A percentile compares a stretch with the other conserved stretches of the same genome.
These are phyloP conservation scores for Pseudanteris insignis DNA, from an alignment of 2,888 invertebrate genomes.

Conservation along the genomic window DNA sequence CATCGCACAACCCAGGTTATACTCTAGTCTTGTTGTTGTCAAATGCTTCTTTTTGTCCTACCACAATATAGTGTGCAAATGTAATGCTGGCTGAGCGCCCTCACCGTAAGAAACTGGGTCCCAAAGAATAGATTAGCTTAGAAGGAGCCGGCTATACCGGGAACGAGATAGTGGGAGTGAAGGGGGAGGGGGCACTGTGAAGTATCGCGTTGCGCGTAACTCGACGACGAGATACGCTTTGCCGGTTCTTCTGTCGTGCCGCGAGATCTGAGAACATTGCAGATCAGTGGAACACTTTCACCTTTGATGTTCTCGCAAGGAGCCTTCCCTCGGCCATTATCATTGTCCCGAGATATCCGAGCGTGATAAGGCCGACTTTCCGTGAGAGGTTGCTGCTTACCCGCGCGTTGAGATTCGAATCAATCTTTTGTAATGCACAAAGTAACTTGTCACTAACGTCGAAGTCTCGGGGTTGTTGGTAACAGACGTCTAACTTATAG, in stretches of 20 bases:
- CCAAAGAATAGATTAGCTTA: no score
- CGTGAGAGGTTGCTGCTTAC: slow-evolving; percentile 19
- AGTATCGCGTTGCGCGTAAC: slow-evolving; percentile 48
- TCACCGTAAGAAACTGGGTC: no score
- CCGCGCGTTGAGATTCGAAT: slow-evolving; percentile 31
- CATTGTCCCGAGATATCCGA: slow-evolving; percentile 30
- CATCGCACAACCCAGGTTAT: no score
- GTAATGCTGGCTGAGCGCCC: no score
- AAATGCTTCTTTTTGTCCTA: no score
- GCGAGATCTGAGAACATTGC: slow-evolving; percentile 20
- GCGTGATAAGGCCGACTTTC: slow-evolving; percentile 28
- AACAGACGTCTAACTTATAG: no score
- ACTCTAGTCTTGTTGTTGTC: neutral
- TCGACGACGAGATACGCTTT: slow-evolving; percentile 52
- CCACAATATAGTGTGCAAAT: no score
- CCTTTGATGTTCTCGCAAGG: slow-evolving; percentile 44
- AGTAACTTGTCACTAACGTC: slow-evolving; percentile 24
- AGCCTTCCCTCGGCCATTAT: slow-evolving; percentile 34
- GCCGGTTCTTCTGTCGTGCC: slow-evolving; percentile 19
- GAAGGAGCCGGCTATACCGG: no score
- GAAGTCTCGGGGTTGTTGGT: no score
- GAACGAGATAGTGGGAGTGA: no score
- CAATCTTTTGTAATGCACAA: slow-evolving; percentile 29
- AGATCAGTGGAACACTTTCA: slow-evolving; percentile 52
- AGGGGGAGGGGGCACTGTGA: no score